These are phyloP conservation scores for Gambusia yucatana DNA, from an alignment of 2,797 vertebrate genomes.

Conservation along the genomic window DNA sequence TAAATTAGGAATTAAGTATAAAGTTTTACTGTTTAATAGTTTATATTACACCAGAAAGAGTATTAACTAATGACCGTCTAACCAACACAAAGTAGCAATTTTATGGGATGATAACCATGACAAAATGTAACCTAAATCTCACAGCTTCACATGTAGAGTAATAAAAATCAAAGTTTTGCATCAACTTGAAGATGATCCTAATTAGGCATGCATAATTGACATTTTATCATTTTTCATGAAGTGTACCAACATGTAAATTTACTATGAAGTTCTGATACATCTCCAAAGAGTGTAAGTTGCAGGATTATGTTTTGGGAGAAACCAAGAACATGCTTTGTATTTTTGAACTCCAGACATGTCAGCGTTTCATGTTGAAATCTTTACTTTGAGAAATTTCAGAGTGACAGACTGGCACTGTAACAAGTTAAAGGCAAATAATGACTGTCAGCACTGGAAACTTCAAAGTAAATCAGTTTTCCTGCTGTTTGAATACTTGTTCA, in stretches of 20 bases:
- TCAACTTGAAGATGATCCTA: background rate
- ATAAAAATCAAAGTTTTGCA: background rate
- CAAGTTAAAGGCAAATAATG: conserved; percentile 14
- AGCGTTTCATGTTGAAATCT: conserved; percentile 26
- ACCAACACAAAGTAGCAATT: background rate
- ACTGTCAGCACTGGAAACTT: conserved; percentile 40
- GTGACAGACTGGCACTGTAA: conserved; percentile 32
- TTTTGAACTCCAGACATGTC: conserved; percentile 41
- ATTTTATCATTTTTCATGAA: conserved; percentile 1
- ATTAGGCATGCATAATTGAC: background rate
- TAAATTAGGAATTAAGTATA: background rate
- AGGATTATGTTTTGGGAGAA: conserved; percentile 18
- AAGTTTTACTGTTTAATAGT: background rate
- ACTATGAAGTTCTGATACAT: background rate
- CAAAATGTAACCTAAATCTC: background rate
- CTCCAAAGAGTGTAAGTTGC: conserved; percentile 4
- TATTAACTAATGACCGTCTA: background rate
- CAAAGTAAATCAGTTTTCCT: conserved; percentile 36
- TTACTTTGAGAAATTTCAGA: conserved; percentile 38
- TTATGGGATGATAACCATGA: background rate
- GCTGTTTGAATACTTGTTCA: conserved; percentile 30
- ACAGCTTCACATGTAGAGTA: background rate
- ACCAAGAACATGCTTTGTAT: conserved; percentile 32
- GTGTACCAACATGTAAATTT: conserved; percentile 5
- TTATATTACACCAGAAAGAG: background rate